Evolutionary conservation across 2,113 vertebrate genomes (phyloP), one percentile per base, ranked within the genome.

Genomic region (Macrotis lagotis): DNA sequence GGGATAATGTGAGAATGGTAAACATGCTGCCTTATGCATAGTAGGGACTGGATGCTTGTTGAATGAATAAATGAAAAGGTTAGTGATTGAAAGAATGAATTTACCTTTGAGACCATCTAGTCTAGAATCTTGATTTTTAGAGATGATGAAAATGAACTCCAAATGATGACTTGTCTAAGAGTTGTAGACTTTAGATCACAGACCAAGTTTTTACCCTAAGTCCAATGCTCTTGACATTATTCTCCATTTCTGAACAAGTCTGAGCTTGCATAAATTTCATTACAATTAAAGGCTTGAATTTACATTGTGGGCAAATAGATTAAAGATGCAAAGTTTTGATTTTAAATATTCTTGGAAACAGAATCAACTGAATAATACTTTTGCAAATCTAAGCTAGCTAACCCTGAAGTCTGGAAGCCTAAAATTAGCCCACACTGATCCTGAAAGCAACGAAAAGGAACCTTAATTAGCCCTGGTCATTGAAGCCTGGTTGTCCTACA

Each of bases 321-420:
- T 66, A 94, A 74, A 94, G 47, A 90, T 49, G 19, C 2, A 93
- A 92, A 91, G 49, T 26, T 25, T 55, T 90, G 0, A 3, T 48
- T 28, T 88, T 88, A 74, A 92, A 91, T 94, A 89, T 37, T 51
- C 94, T 88, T 96, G 96, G 93, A 94, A 97, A 74, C 92, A 90
- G 90, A 94, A 96, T 19, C 92, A 94, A 6, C 48, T 48, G 26
- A 83, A 31, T 51, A 90, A 93, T 95, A 50, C 50, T 90, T 52
- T 92, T 94, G 91, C 92, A 96, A 91, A 96, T 50, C 91, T 83
- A 90, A 91, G 25, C 49, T 51, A 91, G 47, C 88, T 91, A 93
- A 66, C 92, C 94, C 28, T 31, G 52, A 90, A 95, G 91, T 95
- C 92, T 47, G 90, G 91, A 55, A 94, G 95, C 95, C 92, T 92